phyloP scores from a whole-genome alignment of 2,888 invertebrate species.

The Mythimna vitellina region DNA sequence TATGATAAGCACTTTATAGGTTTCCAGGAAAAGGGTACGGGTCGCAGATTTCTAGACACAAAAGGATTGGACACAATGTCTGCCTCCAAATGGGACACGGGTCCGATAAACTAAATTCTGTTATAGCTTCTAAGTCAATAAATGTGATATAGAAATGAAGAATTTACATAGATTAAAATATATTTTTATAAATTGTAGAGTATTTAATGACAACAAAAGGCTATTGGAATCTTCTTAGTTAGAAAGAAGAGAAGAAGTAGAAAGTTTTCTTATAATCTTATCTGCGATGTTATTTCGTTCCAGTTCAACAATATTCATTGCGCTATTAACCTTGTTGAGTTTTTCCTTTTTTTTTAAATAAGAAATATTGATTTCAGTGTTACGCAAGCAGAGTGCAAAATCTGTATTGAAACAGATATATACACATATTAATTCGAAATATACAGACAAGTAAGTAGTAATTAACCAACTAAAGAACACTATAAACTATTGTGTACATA shows the following conservation, averaged over 20 bases:
- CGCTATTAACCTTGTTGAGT: too few relatives aligned
- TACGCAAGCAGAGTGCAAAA: background rate
- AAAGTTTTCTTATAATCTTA: background rate
- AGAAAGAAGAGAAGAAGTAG: background rate
- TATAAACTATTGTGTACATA: background rate
- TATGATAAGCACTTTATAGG: constrained; percentile 59
- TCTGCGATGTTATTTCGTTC: background rate
- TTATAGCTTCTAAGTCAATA: constrained; percentile 3
- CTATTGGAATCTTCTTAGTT: too few relatives aligned
- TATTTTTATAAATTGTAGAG: too few relatives aligned
- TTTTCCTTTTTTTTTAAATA: background rate
- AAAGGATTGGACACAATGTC: constrained; percentile 42
- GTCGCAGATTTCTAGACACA: constrained; percentile 45
- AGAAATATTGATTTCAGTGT: background rate
- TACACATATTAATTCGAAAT: background rate
- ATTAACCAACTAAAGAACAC: background rate
- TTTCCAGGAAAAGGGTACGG: constrained; percentile 50
- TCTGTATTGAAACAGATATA: background rate
- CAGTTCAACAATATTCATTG: too few relatives aligned
- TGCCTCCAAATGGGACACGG: constrained; percentile 22
- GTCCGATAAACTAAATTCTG: constrained; percentile 34
- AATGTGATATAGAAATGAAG: background rate
- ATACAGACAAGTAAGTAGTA: background rate
- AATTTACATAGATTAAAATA: background rate
- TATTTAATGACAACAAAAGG: too few relatives aligned